These are phyloP conservation scores for Xylophagus ater DNA, from an alignment of 2,888 invertebrate species.

Conservation along the genomic window DNA sequence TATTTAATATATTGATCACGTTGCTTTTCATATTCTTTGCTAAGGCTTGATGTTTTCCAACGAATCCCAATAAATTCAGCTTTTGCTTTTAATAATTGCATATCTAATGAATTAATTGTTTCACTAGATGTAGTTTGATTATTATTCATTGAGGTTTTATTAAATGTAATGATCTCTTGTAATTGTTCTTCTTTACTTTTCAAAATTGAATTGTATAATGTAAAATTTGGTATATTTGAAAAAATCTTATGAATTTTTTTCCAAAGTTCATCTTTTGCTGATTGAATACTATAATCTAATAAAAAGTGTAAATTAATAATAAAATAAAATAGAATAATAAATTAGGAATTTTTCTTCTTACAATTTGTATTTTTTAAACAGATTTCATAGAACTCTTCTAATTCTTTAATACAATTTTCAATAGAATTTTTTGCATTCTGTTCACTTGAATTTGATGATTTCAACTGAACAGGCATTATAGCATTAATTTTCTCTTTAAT, in stretches of 20 bases:
- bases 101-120: conserved; percentile 24
- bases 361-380: conserved; percentile 22
- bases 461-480: conserved; percentile 31
- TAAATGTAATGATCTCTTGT: conserved; percentile 28
- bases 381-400: conserved; percentile 29
- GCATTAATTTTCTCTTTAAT: conserved; percentile 24
- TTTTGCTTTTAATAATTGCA: conserved; percentile 29
- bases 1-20: conserved; percentile 18
- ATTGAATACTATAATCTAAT: conserved; percentile 22
- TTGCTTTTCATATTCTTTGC: conserved; percentile 17
- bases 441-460: conserved; percentile 27
- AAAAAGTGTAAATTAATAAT: background rate
- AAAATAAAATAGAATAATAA: background rate
- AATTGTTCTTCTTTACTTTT: conserved; percentile 32
- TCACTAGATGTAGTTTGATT: conserved; percentile 8
- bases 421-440: conserved; percentile 24
- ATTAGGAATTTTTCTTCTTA: conserved; percentile 14
- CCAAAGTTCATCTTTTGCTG: conserved; percentile 30
- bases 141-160: conserved; percentile 19
- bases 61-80: conserved; percentile 16
- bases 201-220: conserved; percentile 30
- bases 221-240: conserved; percentile 28
- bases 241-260: conserved; percentile 28
- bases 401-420: conserved; percentile 25
- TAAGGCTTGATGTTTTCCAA: conserved; percentile 24